A percentile compares a stretch with the other conserved stretches of the same genome.
Evolutionary conservation across 2,797 vertebrate species (phyloP).

Genomic region (Typhlichthys subterraneus): DNA sequence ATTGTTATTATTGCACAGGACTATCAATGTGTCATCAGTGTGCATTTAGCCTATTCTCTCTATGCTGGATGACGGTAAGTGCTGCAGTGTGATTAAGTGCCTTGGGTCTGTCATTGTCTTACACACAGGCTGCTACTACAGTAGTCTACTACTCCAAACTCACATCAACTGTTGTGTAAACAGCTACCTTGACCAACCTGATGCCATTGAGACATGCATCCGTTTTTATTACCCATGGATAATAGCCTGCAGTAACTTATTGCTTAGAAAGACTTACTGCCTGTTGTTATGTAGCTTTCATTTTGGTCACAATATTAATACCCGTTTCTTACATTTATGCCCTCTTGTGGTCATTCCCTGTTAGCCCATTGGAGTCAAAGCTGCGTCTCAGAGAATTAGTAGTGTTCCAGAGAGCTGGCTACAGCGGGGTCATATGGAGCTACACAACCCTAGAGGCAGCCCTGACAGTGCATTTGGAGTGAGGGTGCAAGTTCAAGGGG

Average conservation of each 20-base stretch:
- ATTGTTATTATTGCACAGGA: conserved; percentile 69
- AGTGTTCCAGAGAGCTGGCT: conserved; percentile 69
- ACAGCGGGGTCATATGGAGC: conserved; percentile 67
- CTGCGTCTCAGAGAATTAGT: conserved; percentile 82
- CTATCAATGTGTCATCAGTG: conserved; percentile 53
- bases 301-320: not conserved
- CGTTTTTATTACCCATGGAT: conserved; percentile 42
- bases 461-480: conserved; percentile 83
- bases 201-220: conserved; percentile 19
- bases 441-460: conserved; percentile 55
- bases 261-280: not conserved
- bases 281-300: not conserved
- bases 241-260: not conserved
- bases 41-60: conserved; percentile 41
- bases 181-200: conserved; percentile 38
- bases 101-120: conserved; percentile 28
- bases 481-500: conserved; percentile 90
- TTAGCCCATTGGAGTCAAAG: conserved; percentile 43
- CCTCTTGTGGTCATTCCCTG: conserved; percentile 15
- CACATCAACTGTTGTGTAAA: conserved; percentile 64
- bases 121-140: not conserved
- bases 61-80: conserved; percentile 16
- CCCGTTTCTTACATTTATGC: conserved; percentile 21
- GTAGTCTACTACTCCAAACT: conserved; percentile 12
- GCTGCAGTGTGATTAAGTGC: conserved; percentile 54